phyloP scores from a whole-genome alignment of 1,140 invertebrate species.

The Bombus pascuorum region DNA sequence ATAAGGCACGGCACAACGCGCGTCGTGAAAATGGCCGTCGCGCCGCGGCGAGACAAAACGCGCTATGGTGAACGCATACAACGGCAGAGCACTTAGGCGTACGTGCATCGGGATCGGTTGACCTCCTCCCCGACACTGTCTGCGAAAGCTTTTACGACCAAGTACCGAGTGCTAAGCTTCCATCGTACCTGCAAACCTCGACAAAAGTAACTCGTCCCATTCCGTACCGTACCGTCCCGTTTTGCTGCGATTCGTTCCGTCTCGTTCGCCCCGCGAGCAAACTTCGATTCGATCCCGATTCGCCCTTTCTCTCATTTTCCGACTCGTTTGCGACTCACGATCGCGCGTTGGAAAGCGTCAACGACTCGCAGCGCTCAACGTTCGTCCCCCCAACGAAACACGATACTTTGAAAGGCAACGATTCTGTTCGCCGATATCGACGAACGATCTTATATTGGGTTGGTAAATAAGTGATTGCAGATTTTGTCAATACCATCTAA shows the following conservation, averaged over 20 bases:
- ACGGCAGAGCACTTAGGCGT: conserved; percentile 31
- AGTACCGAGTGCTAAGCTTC: conserved; percentile 55
- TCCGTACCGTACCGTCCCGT: neutral
- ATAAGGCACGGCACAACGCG: neutral
- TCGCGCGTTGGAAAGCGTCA: neutral
- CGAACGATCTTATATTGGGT: too few species aligned
- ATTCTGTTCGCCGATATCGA: too few species aligned
- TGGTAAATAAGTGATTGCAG: too few species aligned
- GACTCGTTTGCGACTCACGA: neutral
- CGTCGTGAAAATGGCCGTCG: neutral
- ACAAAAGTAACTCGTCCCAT: conserved; percentile 24
- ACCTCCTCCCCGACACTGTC: conserved; percentile 63
- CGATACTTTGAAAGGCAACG: too few species aligned
- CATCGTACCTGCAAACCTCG: conserved; percentile 22
- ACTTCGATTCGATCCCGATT: conserved; percentile 1
- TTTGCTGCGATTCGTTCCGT: neutral
- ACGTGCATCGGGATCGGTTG: conserved; percentile 48
- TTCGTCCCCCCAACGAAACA: neutral
- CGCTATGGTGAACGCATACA: conserved; percentile 22
- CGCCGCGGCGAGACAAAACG: neutral
- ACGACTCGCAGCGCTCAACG: neutral
- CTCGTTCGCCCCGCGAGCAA: too few species aligned
- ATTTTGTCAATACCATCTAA: too few species aligned
- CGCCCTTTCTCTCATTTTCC: neutral
- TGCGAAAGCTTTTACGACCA: conserved; percentile 66